phyloP scores from a whole-genome alignment of 2,888 invertebrate genomes.

The Philaethria dido region DNA sequence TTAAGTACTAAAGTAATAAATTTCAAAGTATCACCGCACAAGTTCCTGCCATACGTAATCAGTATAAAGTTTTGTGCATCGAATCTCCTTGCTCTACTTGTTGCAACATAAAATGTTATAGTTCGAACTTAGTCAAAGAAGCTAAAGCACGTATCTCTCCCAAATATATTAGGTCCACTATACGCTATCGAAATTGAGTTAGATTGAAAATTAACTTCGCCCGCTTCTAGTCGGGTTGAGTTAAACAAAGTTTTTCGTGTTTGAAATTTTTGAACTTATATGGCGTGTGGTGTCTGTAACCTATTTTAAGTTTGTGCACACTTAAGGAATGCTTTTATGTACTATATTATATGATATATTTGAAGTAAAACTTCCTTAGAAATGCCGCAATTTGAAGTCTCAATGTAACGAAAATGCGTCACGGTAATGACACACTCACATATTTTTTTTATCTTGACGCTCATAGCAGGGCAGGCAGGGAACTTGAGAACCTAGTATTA shows the following conservation, averaged over 20 bases:
- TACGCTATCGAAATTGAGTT: slow-evolving; percentile 38
- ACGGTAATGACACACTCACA: no score
- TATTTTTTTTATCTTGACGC: no score
- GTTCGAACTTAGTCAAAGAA: slow-evolving; percentile 41
- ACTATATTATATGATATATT: no score
- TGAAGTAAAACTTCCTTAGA: no score
- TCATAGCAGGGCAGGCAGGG: no score
- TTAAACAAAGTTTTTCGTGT: slow-evolving; percentile 19
- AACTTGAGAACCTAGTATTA: no score
- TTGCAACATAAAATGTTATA: slow-evolving; percentile 31
- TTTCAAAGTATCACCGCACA: slow-evolving; percentile 90
- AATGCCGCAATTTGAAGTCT: no score
- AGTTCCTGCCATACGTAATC: slow-evolving; percentile 67
- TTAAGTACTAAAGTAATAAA: slow-evolving; percentile 72
- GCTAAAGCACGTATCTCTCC: slow-evolving; percentile 35
- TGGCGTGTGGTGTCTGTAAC: slow-evolving; percentile 4
- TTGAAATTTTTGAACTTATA: slow-evolving; percentile 19
- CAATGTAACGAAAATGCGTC: no score
- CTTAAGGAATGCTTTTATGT: no score
- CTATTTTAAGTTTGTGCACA: background rate
- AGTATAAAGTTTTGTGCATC: slow-evolving; percentile 34
- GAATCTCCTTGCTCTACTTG: slow-evolving; percentile 37
- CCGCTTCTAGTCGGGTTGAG: slow-evolving; percentile 15
- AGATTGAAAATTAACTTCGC: slow-evolving; percentile 34
- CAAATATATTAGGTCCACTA: slow-evolving; percentile 40